phyloP scores from a whole-genome alignment of 2,113 vertebrate genomes.

The Lipotes vexillifer region DNA sequence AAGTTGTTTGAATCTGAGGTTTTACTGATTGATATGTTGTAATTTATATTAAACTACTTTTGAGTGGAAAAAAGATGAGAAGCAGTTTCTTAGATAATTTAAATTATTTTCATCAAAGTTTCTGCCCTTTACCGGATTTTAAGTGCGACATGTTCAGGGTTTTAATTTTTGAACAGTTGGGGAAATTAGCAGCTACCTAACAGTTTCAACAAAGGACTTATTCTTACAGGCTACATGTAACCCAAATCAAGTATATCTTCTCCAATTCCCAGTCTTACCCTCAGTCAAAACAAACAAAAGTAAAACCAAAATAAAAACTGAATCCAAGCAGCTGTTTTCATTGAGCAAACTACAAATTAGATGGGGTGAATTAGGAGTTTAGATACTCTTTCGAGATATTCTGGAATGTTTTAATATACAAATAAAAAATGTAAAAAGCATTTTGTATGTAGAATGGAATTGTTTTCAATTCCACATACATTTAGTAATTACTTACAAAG shows the following conservation, averaged over 20 bases:
- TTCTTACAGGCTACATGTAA: neutral
- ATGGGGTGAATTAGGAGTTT: neutral
- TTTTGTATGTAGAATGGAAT: neutral
- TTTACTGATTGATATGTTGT: conserved; percentile 30
- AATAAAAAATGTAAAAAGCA: neutral
- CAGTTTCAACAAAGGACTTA: neutral
- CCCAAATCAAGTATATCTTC: neutral
- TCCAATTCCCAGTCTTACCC: neutral
- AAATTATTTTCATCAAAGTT: conserved; percentile 34
- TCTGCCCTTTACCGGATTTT: conserved; percentile 22
- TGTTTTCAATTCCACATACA: conserved; percentile 19
- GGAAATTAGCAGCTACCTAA: neutral
- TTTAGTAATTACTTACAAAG: conserved; percentile 2
- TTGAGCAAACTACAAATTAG: neutral
- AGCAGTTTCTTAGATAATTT: conserved; percentile 35
- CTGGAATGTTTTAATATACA: neutral
- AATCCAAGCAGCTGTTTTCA: neutral
- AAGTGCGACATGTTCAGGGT: neutral
- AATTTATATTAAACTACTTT: conserved; percentile 25
- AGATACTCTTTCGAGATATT: neutral
- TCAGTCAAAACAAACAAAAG: conserved; percentile 10
- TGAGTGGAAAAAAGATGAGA: neutral
- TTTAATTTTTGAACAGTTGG: conserved; percentile 13
- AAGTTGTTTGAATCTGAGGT: conserved; percentile 1
- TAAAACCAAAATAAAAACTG: neutral